A percentile compares a stretch with the other conserved stretches of the same genome.
Conservation (phyloP, 2,888 invertebrate species). For the Callosobruchus maculatus region DNA sequence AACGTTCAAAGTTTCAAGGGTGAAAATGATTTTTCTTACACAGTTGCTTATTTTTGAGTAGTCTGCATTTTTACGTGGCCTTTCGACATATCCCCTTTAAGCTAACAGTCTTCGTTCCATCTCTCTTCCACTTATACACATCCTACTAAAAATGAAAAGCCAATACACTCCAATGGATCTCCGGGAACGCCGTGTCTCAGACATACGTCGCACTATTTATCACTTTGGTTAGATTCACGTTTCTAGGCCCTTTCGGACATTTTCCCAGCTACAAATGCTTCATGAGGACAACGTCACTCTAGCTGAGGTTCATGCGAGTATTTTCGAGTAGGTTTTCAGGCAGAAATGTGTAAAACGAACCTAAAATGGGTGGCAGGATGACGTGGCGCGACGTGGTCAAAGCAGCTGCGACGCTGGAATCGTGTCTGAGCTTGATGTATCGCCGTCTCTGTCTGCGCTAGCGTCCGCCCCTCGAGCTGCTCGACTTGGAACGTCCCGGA, state of each 20-base stretch:
- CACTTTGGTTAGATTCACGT: slow-evolving; percentile 13
- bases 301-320: neutral
- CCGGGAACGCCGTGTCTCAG: slow-evolving; percentile 19
- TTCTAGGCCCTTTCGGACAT: neutral
- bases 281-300: neutral
- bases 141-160: slow-evolving; percentile 36
- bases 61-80: neutral
- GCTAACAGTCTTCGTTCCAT: slow-evolving; percentile 41
- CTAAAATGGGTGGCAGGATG: slow-evolving; percentile 12
- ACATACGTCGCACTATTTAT: slow-evolving; percentile 24
- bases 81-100: slow-evolving; percentile 42
- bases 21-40: neutral
- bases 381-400: slow-evolving; percentile 24
- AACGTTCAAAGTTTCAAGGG: neutral
- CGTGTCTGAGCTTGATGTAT: slow-evolving; percentile 32
- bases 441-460: slow-evolving; percentile 36
- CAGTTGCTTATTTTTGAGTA: neutral
- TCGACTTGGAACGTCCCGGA: slow-evolving; percentile 49
- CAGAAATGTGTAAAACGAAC: neutral
- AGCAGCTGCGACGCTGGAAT: slow-evolving; percentile 18
- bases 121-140: slow-evolving; percentile 15
- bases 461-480: slow-evolving; percentile 44
- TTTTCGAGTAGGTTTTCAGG: neutral
- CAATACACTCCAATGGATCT: slow-evolving; percentile 31
- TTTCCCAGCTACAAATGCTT: neutral